Base-by-base conservation (phyloP, 2,113 vertebrate species). In the Aphelocoma coerulescens region DNA sequence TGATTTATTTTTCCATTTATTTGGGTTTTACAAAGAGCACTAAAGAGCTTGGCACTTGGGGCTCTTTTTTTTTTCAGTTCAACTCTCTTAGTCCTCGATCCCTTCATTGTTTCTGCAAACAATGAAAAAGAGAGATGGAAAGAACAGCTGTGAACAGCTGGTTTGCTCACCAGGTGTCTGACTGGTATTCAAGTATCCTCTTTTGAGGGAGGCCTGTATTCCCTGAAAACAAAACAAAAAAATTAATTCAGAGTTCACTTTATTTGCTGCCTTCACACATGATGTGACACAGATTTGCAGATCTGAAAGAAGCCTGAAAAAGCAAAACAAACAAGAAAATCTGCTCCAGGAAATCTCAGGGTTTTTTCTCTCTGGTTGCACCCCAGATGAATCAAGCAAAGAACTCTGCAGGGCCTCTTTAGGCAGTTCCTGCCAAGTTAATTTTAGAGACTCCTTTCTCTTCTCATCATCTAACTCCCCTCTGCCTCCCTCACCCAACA, bases 1-100 rank as follows among this genome's bases (percentile, higher is more conserved):
- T 97, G 95, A 95, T 97, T 97, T 97, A 95, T 97, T 97, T 96
- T 95, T 95, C 95, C 97, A 97, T 96, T 97, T 95, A 97, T 97
- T 96, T 97, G 94, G 61, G 91, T 96, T 95, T 96, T 77, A 97
- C 83, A 96, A 92, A 95, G 74, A 92, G 66, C 89, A 86, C 91
- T 96, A 75, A 89, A 95, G 88, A 96, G 95, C 90, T 97, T 95
- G 97, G 86, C 94, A 86, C 78, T 92, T 92, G 80, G 75, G 85
- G 39, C 83, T 93, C 81, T 83, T 52, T 79, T 74, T 57, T 74
- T 92, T 96, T 69, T 81, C 85, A 72, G 77, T 95, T 94, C 95
- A 93, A 24, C 93, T 39, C 96, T 91, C 87, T 94, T 92, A 69
- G 95, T 91, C 49, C 91, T 97, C 75, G 51, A 97, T 96, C 85